These are phyloP conservation scores for Ostrea denselamellosa DNA, from an alignment of 1,140 invertebrate genomes.

Conservation along the genomic window DNA sequence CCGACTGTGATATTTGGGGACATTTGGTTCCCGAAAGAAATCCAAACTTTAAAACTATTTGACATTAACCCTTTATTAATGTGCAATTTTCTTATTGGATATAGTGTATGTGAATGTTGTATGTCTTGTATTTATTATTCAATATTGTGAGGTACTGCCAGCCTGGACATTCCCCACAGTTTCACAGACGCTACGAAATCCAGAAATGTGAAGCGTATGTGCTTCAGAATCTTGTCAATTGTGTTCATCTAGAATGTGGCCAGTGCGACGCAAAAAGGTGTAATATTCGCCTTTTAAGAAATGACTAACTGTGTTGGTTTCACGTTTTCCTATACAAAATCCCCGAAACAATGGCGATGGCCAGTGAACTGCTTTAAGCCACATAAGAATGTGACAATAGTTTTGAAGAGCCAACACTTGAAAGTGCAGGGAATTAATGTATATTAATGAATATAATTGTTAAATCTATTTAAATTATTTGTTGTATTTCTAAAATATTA, in stretches of 20 bases:
- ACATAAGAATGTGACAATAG: background rate
- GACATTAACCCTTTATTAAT: constrained; percentile 15
- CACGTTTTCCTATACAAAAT: background rate
- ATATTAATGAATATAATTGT: constrained; percentile 10
- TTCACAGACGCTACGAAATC: background rate
- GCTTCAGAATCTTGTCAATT: constrained; percentile 16
- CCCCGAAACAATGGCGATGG: background rate
- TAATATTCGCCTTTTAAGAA: constrained; percentile 10
- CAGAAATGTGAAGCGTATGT: background rate
- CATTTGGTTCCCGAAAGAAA: constrained; percentile 29
- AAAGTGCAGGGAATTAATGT: constrained; percentile 28
- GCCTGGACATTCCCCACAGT: background rate
- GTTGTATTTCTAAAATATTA: background rate
- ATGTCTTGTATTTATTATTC: constrained; percentile 30
- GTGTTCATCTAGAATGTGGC: constrained; percentile 28
- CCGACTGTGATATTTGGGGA: constrained; percentile 10
- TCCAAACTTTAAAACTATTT: constrained; percentile 27
- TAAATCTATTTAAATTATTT: constrained; percentile 26
- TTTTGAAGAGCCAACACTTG: constrained; percentile 2
- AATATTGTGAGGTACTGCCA: constrained; percentile 27
- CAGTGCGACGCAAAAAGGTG: constrained; percentile 20
- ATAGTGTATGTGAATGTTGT: constrained; percentile 39
- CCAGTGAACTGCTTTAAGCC: background rate
- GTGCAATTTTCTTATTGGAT: constrained; percentile 38
- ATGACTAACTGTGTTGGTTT: constrained; percentile 17